Evolutionary conservation across 2,797 vertebrate species (phyloP), one percentile per base, ranked within the genome.

Genomic region (Mus caroli): DNA sequence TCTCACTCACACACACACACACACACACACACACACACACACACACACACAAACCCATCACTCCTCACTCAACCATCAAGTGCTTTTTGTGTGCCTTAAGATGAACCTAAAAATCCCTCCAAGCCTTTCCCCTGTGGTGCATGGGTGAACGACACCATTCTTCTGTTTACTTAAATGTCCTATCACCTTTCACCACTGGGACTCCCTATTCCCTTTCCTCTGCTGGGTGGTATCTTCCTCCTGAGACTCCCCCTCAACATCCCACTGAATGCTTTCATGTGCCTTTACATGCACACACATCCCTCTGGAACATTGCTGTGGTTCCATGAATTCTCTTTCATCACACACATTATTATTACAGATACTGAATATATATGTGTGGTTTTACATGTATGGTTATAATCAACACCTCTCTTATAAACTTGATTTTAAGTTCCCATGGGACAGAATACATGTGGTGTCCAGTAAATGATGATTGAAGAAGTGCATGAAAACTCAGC

Each of bases 351-450:
- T 43, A 43, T 43, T 43, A 82, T 78, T 90, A 64, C 28, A 56
- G 40, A 82, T 6, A 91, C n/a, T 84, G 83, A 75, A 78, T 64
- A 88, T 3, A 73, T 20, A 76, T 77, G 43, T 58, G 40, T 85
- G 60, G 34, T 89, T 96, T 85, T 26, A 64, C 31, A 95, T 50
- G 22, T 64, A 3, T 64, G 58, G 52, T 62, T 92, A 82, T 91
- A 71, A 92, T 3, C 92, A 58, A 90, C 0, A 7, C 52, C 11
- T 34, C 10, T 52, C 56, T 87, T 58, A 26, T 76, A 94, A 14
- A 90, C 10, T 84, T 92, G 24, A 69, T n/a, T 88, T 22, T 54
- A 82, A 84, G 11, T 54, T 93, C 26, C 40, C 78, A 0, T 62
- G 13, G 37, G 50, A 90, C 92, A 34, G 13, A 94, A 92, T 90